Base-by-base conservation (phyloP, 1,140 invertebrate genomes). In the Atta colombica region DNA sequence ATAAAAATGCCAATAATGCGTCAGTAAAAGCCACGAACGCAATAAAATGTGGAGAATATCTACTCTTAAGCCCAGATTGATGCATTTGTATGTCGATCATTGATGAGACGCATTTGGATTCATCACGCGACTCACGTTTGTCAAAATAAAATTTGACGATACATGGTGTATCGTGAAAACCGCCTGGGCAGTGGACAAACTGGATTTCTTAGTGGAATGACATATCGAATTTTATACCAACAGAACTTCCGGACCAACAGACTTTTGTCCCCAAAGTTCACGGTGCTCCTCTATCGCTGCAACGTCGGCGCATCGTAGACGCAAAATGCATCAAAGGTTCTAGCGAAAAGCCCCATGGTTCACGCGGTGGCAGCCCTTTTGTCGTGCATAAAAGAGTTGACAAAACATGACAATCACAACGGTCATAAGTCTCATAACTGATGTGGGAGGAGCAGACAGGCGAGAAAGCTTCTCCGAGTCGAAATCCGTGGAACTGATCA, bases 341-440 rank as follows among this genome's bases (percentile, higher is more conserved):
- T 31, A 51, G 58, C 60, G 77, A 60, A 66, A 77, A 71, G 63
- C 63, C 85, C 61, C n/a, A 49, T 82, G 87, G 81, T 86, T 84
- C 74, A 63, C 74, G 28, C 74, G 71, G 65, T 66, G 72, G 77
- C 85, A 86, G 89, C 58, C 86, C 88, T 90, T 92, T 89, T 92
- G 90, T 90, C 87, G 80, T 28, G 51, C 58, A 94, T 91, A 94
- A 94, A 93, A 92, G 92, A 94, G 94, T 95, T 95, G 94, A 94
- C 94, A 94, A 94, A 94, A 95, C 93, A 94, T 94, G 94, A 94
- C 94, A 94, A 94, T 95, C 94, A 93, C 90, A 75, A 92, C 89
- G 85, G 71, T 87, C 88, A 89, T 90, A 92, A 93, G 77, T 90
- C 88, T 92, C 90, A 91, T 92, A 91, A 92, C 88, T 80, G 87